A percentile compares a stretch with the other conserved stretches of the same genome.
phyloP scores from a whole-genome alignment of 2,888 invertebrate genomes.

The Galerucella nymphaeae region DNA sequence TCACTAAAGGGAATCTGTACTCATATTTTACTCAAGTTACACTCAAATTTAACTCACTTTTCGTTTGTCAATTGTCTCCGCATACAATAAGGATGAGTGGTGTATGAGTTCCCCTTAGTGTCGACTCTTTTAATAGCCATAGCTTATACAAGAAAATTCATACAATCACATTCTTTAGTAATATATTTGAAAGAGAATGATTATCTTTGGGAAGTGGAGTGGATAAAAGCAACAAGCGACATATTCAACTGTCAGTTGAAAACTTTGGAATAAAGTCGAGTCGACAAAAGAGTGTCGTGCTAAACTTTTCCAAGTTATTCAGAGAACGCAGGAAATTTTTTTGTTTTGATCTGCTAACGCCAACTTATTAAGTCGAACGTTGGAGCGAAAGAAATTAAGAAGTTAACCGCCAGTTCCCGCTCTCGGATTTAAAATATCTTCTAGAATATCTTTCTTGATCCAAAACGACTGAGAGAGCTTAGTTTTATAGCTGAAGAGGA shows the following conservation, averaged over 20 bases:
- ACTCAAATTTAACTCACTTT: no score
- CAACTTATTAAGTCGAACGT: conserved; percentile 47
- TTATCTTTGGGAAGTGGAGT: neutral
- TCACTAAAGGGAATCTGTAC: no score
- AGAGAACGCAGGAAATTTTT: conserved; percentile 29
- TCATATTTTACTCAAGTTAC: no score
- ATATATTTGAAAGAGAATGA: neutral
- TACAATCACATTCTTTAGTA: no score
- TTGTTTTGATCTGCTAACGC: conserved; percentile 36
- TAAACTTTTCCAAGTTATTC: conserved; percentile 25
- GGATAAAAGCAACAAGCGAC: conserved; percentile 6
- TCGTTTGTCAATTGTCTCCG: no score
- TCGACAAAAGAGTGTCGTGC: conserved; percentile 4
- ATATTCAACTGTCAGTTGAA: neutral
- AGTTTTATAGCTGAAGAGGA: conserved; percentile 47
- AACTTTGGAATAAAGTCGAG: conserved; percentile 10
- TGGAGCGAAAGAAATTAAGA: conserved; percentile 52
- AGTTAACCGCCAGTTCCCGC: conserved; percentile 51
- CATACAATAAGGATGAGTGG: no score
- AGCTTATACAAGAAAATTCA: no score
- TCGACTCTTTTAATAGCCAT: no score
- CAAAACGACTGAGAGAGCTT: conserved; percentile 46
- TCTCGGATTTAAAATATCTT: conserved; percentile 51
- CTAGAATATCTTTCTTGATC: conserved; percentile 44
- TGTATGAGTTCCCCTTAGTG: no score